Conservation (phyloP, 2,888 invertebrate genomes). For the Deladenus siricidicola region DNA sequence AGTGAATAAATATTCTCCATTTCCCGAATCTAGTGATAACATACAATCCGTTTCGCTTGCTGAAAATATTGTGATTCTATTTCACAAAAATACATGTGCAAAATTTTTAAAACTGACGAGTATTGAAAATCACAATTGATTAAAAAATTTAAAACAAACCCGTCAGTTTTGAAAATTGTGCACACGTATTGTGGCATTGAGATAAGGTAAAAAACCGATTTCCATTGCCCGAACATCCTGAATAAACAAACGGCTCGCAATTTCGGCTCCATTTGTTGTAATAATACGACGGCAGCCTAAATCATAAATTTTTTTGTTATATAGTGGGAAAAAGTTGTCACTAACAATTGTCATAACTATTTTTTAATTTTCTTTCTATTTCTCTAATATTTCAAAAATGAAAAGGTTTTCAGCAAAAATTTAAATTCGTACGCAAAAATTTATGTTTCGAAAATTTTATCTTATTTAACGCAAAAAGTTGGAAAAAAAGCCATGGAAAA, state of each 20-base stretch:
- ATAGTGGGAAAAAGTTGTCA: no score
- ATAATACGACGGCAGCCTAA: slow-evolving; percentile 24
- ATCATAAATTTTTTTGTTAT: background rate
- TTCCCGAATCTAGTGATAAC: slow-evolving; percentile 43
- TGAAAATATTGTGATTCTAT: no score
- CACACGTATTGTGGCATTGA: slow-evolving; percentile 36
- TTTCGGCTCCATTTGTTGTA: slow-evolving; percentile 43
- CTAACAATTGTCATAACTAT: no score
- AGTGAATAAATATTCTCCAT: background rate
- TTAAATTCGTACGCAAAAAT: no score
- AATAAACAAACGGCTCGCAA: slow-evolving; percentile 48
- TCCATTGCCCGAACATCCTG: slow-evolving; percentile 50
- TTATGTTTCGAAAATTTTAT: background rate
- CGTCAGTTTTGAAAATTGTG: slow-evolving; percentile 2
- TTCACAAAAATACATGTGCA: background rate
- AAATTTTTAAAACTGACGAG: background rate
- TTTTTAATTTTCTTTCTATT: no score
- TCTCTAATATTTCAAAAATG: no score
- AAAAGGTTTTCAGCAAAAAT: no score
- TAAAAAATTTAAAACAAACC: background rate
- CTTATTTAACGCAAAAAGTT: background rate
- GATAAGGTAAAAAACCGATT: slow-evolving; percentile 46
- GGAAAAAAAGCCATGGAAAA: background rate
- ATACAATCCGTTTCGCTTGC: slow-evolving; percentile 39
- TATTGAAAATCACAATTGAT: background rate